Conservation (phyloP, 2,888 invertebrate genomes). For the Mechanitis mazaeus region DNA sequence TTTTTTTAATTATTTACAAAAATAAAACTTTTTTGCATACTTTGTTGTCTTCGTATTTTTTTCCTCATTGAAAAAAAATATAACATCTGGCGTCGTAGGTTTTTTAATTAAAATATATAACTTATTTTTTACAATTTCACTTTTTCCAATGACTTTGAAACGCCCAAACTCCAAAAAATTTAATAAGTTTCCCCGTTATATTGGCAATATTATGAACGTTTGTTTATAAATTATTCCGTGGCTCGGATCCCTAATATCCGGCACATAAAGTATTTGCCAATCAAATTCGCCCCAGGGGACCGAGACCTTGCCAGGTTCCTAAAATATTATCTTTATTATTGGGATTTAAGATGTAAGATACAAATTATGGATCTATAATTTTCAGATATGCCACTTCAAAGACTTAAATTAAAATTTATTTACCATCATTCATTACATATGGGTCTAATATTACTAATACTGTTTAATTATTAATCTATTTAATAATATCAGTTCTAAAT, state of each 20-base stretch:
- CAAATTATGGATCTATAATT: constrained; percentile 1
- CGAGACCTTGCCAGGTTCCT: constrained; percentile 39
- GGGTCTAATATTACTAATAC: no score
- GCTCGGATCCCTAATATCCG: constrained; percentile 17
- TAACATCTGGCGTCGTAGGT: no score
- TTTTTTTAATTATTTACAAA: no score
- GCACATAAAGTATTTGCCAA: constrained; percentile 39
- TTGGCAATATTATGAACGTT: constrained; percentile 6
- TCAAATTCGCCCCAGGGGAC: constrained; percentile 37
- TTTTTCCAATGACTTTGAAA: not conserved
- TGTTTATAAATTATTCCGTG: constrained; percentile 20
- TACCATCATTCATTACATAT: no score
- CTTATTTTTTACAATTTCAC: not conserved
- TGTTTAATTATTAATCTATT: no score
- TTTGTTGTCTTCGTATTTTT: no score
- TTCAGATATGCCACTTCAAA: constrained; percentile 3
- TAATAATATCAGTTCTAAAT: no score
- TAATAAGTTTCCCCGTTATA: constrained; percentile 3
- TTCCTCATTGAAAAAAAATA: no score
- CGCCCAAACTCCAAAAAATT: constrained; percentile 5
- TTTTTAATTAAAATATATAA: no score
- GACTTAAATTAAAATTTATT: not conserved
- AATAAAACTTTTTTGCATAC: no score
- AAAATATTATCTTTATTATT: constrained; percentile 58
- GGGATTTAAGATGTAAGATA: constrained; percentile 38